These are phyloP conservation scores for Falcunculus frontatus DNA, from an alignment of 2,113 vertebrate genomes.

Conservation along the genomic window DNA sequence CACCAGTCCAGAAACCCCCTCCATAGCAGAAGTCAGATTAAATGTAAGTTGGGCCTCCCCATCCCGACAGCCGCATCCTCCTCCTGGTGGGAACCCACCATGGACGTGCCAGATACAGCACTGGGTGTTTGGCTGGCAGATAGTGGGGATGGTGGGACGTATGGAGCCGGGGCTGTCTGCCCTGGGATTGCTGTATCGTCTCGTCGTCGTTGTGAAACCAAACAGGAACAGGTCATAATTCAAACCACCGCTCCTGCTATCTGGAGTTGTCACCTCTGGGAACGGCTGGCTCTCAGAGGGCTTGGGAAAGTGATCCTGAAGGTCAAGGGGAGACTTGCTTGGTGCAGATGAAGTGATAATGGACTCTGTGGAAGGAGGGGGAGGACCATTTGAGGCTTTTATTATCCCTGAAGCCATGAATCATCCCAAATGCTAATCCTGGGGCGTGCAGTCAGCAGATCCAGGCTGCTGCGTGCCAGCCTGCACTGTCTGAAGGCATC, in stretches of 20 bases:
- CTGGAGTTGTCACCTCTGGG: constrained; percentile 31
- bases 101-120: not conserved
- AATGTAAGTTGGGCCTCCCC: not conserved
- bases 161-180: not conserved
- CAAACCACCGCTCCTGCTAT: not conserved
- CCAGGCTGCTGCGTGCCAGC: not conserved
- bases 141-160: not conserved
- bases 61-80: not conserved
- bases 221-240: constrained; percentile 52
- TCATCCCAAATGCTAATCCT: constrained; percentile 26
- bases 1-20: not conserved
- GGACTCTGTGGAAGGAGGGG: not conserved
- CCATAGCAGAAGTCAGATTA: not conserved
- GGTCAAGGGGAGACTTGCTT: constrained; percentile 35
- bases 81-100: not conserved
- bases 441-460: not conserved
- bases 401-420: constrained; percentile 37
- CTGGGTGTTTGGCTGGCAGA: not conserved
- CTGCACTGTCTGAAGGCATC: not conserved
- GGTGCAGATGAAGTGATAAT: constrained; percentile 38
- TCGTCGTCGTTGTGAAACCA: not conserved
- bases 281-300: not conserved
- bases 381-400: not conserved
- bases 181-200: not conserved
- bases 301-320: constrained; percentile 48